Base-by-base conservation (phyloP, 2,888 invertebrate species). In the Acanthopleura granulata region DNA sequence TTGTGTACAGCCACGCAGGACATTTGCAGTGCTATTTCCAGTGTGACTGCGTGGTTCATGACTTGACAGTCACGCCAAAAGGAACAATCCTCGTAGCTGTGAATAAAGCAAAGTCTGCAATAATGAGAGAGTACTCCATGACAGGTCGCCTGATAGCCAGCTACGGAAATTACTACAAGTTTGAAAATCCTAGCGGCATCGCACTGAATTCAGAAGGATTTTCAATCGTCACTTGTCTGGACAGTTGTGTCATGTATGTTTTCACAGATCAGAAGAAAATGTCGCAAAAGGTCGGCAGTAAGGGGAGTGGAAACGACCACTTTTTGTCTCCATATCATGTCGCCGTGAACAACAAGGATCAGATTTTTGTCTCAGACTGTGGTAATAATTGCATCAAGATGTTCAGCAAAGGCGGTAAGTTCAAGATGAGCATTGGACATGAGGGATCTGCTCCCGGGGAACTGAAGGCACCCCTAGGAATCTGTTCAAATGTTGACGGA, bases 321-420 rank as follows among this genome's bases (percentile, higher is more conserved):
- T 86, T 89, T 49, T 73, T 77, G 25, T 76, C 80, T 11, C 88
- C 89, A 12, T 81, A 79, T 25, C 85, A 84, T 76, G 78, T 88
- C 9, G 75, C 87, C 15, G 79, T 82, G 9, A 84, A 86, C 66
- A 77, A 74, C 18, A 86, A 85, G 74, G 78, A 84, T 71, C 80
- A 87, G n/a, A 82, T 89, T 50, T 78, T 88, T 27, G 85, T 89
- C 3, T 83, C 86, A 0, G 88, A 88, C 75, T 82, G 80, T 50
- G 82, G 80, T 4, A 87, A 86, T 73, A 76, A 86, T 75, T 84
- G 83, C 71, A 74, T 89, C 49, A 85, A 87, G 79, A 76, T 87
- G 0, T 88, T 83, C 76, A 82, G 81, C 51, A 74, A 75, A 11
- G 74, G 75, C 0, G 88, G 88, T 29, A 86, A 86, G 72, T 87